phyloP scores from a whole-genome alignment of 2,113 vertebrate genomes.

The Polyodon spathula region DNA sequence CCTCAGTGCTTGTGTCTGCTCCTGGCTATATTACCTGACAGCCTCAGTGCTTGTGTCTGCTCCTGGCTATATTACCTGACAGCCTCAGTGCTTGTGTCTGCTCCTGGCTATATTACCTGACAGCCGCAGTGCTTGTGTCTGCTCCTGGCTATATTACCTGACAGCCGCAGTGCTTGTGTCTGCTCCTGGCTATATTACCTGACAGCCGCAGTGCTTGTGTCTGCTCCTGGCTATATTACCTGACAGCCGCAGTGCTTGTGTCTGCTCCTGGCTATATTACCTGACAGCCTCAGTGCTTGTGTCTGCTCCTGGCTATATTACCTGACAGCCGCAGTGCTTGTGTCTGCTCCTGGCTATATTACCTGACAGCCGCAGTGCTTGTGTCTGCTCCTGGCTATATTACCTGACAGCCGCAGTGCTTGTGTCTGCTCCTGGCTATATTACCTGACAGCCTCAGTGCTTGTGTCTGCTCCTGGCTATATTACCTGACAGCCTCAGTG shows the following conservation, averaged over 20 bases:
- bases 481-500: conserved; percentile 5
- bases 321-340: too few species aligned
- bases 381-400: conserved; percentile 1
- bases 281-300: too few species aligned
- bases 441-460: conserved; percentile 4
- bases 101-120: conserved; percentile 4
- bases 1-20: too few species aligned
- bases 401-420: too few species aligned
- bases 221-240: conserved; percentile 4
- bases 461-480: not conserved
- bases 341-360: conserved; percentile 3
- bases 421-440: conserved; percentile 1
- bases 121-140: too few species aligned
- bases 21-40: conserved; percentile 4
- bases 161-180: too few species aligned
- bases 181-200: conserved; percentile 4
- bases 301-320: conserved; percentile 6
- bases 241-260: too few species aligned
- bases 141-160: conserved; percentile 4
- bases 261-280: conserved; percentile 4
- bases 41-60: too few species aligned
- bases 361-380: too few species aligned
- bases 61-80: conserved; percentile 4
- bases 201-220: too few species aligned
- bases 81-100: too few species aligned